A percentile compares a stretch with the other conserved stretches of the same genome.
Conservation (phyloP, 2,113 vertebrate genomes). For the Willisornis vidua region DNA sequence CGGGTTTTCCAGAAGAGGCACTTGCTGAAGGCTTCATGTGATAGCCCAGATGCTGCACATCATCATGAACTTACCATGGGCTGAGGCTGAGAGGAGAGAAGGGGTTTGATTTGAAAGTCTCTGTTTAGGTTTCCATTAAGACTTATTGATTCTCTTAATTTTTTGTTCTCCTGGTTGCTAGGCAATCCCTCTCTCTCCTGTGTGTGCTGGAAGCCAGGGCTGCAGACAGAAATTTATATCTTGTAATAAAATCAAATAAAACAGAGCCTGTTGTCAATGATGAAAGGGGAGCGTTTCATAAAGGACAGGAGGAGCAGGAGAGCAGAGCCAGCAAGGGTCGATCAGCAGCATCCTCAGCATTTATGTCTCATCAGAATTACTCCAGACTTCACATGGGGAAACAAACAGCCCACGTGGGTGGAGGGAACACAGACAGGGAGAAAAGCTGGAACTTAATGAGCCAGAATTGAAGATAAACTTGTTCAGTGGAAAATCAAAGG, state of each 20-base stretch:
- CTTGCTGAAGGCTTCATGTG: neutral
- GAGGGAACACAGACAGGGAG: neutral
- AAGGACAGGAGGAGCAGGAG: neutral
- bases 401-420: neutral
- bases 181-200: conserved; percentile 40
- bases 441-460: neutral
- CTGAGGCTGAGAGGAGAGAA: neutral
- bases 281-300: neutral
- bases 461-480: neutral
- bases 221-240: conserved; percentile 64
- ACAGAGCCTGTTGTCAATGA: neutral
- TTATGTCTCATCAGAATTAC: neutral
- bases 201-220: neutral
- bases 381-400: neutral
- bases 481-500: neutral
- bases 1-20: neutral
- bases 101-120: neutral
- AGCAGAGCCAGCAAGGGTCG: neutral
- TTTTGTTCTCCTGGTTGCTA: conserved; percentile 65
- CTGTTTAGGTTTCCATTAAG: conserved; percentile 58
- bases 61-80: neutral
- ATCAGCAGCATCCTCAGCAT: neutral
- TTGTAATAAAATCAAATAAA: conserved; percentile 64
- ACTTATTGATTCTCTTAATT: conserved; percentile 63
- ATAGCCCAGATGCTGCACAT: neutral